Conservation (phyloP, 2,888 invertebrate species). For the Colostygia pectinataria region DNA sequence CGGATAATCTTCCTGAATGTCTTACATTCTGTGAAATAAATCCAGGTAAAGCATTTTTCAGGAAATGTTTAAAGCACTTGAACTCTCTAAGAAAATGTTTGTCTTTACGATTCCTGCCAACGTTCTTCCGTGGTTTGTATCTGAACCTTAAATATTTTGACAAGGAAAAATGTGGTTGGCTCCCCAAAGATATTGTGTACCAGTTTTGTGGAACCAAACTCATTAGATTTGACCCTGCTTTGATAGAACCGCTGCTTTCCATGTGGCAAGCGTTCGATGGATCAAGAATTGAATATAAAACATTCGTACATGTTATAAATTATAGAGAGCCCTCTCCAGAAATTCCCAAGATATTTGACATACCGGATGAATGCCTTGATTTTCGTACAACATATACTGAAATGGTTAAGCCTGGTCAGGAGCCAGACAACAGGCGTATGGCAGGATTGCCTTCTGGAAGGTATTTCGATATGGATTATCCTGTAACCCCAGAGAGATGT, state of each 20-base stretch:
- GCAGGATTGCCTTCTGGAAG: slow-evolving; percentile 71
- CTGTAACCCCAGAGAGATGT: slow-evolving; percentile 55
- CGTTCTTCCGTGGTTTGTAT: slow-evolving; percentile 59
- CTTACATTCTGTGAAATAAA: slow-evolving; percentile 60
- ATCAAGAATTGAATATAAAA: slow-evolving; percentile 71
- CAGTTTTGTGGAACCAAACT: slow-evolving; percentile 63
- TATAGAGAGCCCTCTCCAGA: slow-evolving; percentile 64
- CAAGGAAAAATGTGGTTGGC: slow-evolving; percentile 68
- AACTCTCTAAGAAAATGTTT: slow-evolving; percentile 66
- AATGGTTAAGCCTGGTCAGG: slow-evolving; percentile 63
- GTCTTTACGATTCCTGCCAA: slow-evolving; percentile 53
- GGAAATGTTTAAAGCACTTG: slow-evolving; percentile 69
- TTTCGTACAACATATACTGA: slow-evolving; percentile 68
- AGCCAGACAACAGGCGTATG: slow-evolving; percentile 45
- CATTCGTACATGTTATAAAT: slow-evolving; percentile 75
- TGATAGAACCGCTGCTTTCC: slow-evolving; percentile 74
- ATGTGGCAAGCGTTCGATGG: slow-evolving; percentile 74
- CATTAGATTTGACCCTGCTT: slow-evolving; percentile 69
- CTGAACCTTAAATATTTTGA: slow-evolving; percentile 60
- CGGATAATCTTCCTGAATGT: slow-evolving; percentile 73
- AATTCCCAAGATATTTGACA: slow-evolving; percentile 66
- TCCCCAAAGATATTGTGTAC: slow-evolving; percentile 70
- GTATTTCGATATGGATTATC: slow-evolving; percentile 67
- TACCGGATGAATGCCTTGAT: slow-evolving; percentile 56
- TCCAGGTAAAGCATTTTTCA: slow-evolving; percentile 61